Percentiles rank a stretch among this genome's conserved stretches.
Conservation (phyloP, 2,113 vertebrate species). For the Sarotherodon lohbergeri region DNA sequence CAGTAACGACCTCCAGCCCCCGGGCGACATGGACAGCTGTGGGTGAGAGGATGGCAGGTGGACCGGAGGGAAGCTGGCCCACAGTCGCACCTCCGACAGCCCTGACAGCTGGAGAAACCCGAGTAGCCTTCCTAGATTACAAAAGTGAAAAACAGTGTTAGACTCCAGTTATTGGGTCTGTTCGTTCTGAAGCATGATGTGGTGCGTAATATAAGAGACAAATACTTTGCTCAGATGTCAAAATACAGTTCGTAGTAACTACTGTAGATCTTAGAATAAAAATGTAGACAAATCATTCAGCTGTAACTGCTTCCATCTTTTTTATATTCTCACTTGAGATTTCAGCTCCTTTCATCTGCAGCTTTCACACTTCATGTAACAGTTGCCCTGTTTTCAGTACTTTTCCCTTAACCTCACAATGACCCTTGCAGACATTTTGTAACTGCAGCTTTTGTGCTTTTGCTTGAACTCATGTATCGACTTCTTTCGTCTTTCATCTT, state of each 20-base stretch:
- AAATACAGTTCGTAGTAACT: neutral
- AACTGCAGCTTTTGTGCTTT: neutral
- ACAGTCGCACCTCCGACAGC: conserved; percentile 77
- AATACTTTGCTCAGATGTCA: neutral
- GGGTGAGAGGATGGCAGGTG: conserved; percentile 75
- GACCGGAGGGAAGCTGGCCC: conserved; percentile 64
- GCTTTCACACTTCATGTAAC: neutral
- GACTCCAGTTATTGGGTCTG: neutral
- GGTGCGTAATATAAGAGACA: neutral
- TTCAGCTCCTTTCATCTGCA: neutral
- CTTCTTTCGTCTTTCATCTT: neutral
- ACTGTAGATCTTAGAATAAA: neutral
- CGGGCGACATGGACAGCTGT: conserved; percentile 72
- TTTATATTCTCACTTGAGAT: neutral
- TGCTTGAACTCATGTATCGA: neutral
- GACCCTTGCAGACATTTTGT: neutral
- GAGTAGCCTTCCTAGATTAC: conserved; percentile 72
- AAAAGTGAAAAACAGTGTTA: conserved; percentile 6
- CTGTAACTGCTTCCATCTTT: neutral
- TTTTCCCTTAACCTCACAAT: neutral
- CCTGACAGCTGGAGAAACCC: conserved; percentile 76
- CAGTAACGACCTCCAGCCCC: conserved; percentile 77
- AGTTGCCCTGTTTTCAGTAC: neutral
- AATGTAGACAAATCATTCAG: neutral
- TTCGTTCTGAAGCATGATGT: neutral